phyloP scores from a whole-genome alignment of 2,888 invertebrate genomes.

The Heliconius aoede region DNA sequence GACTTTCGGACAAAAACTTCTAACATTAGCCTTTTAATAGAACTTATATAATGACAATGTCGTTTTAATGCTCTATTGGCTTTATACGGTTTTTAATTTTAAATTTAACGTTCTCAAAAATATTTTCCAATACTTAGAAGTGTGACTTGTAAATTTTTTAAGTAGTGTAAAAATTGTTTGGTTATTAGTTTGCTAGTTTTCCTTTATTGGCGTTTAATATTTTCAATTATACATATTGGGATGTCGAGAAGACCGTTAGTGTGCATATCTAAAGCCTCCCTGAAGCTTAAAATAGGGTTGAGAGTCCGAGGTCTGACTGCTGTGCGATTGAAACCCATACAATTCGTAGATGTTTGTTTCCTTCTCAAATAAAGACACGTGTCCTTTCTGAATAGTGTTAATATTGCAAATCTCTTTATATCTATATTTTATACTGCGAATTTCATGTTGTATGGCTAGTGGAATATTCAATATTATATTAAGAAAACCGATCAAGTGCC shows the following conservation, averaged over 20 bases:
- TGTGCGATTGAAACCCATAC: no score
- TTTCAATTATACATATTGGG: no score
- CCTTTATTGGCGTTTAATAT: background rate
- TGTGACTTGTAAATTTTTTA: conserved; percentile 2
- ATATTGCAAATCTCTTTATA: background rate
- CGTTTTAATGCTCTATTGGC: conserved; percentile 27
- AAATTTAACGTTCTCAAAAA: conserved; percentile 18
- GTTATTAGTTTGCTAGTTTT: conserved; percentile 9
- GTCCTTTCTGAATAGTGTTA: background rate
- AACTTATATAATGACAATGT: conserved; percentile 16
- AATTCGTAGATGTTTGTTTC: no score
- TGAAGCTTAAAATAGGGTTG: no score
- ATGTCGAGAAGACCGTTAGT: background rate
- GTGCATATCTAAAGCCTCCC: no score
- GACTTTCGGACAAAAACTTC: conserved; percentile 3
- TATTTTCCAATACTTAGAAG: conserved; percentile 7
- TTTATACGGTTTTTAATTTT: conserved; percentile 14
- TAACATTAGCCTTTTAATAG: conserved; percentile 8
- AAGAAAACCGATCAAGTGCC: no score
- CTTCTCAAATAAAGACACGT: background rate
- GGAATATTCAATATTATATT: background rate
- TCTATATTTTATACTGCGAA: background rate
- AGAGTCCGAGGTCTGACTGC: no score
- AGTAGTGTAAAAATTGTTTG: conserved; percentile 13
- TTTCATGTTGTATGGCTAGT: background rate